Percentiles rank a stretch among this genome's conserved stretches.
These are phyloP conservation scores for Furcifer pardalis DNA, from an alignment of 2,797 vertebrate genomes.

Conservation along the genomic window DNA sequence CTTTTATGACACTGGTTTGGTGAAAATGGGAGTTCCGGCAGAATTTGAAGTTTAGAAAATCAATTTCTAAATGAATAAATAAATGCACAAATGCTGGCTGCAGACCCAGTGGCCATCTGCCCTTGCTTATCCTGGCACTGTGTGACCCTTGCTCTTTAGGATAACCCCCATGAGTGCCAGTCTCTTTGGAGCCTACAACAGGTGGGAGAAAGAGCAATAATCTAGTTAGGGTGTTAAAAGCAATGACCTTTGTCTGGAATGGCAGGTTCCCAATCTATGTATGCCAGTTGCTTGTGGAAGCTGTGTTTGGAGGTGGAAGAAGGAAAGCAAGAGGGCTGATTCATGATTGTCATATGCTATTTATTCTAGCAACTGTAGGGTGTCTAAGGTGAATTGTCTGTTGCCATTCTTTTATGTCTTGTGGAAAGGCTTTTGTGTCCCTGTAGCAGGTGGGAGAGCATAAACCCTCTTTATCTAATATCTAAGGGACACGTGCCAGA, in stretches of 20 bases:
- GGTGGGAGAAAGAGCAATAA: conserved; percentile 17
- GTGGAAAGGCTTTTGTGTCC: not conserved
- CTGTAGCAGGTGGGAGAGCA: not conserved
- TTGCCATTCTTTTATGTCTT: not conserved
- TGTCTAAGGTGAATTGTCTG: not conserved
- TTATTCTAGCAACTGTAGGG: not conserved
- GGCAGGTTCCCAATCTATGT: not conserved
- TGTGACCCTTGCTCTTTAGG: not conserved
- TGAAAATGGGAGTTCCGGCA: not conserved
- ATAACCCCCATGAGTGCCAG: not conserved
- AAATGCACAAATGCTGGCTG: too few species aligned
- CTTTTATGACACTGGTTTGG: not conserved
- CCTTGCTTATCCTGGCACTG: not conserved
- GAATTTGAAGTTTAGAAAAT: not conserved
- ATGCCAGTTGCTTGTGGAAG: not conserved
- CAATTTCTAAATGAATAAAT: not conserved
- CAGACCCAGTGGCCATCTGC: not conserved
- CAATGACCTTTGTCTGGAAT: conserved; percentile 19
- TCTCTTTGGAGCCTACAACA: conserved; percentile 4
- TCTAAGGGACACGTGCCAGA: not conserved
- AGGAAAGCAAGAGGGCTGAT: not conserved
- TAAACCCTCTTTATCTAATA: not conserved
- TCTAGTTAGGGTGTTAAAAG: not conserved
- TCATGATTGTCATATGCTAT: not conserved
- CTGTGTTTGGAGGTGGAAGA: not conserved